Conservation (phyloP, 2,888 invertebrate genomes). For the Nephrocerus scutellatus region DNA sequence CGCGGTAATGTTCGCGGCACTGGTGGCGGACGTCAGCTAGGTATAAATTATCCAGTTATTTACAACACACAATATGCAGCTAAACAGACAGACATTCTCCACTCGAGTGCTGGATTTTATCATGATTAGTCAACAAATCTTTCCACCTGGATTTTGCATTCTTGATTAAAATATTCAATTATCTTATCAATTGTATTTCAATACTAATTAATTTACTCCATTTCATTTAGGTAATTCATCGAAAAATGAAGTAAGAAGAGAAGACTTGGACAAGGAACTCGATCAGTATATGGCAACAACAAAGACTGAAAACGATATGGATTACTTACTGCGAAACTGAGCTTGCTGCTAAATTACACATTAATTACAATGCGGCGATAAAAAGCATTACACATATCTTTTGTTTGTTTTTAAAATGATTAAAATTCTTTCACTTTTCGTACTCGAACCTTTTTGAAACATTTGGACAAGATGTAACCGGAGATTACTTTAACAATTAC, state of each 20-base stretch:
- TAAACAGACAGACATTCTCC: not conserved
- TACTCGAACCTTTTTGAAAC: too few relatives aligned
- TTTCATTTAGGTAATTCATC: constrained; percentile 25
- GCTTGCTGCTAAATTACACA: too few relatives aligned
- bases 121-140: constrained; percentile 4
- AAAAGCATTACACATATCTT: too few relatives aligned
- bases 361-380: too few relatives aligned
- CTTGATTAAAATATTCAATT: constrained; percentile 10
- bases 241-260: constrained; percentile 47
- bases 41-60: constrained; percentile 36
- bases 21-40: constrained; percentile 30
- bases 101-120: constrained; percentile 15
- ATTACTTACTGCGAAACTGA: constrained; percentile 34
- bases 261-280: constrained; percentile 61
- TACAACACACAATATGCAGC: constrained; percentile 7
- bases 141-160: not conserved
- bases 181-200: not conserved
- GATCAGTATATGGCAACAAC: constrained; percentile 67
- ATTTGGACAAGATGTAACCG: too few relatives aligned
- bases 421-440: too few relatives aligned
- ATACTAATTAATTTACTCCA: constrained; percentile 10
- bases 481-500: too few relatives aligned
- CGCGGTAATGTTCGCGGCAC: constrained; percentile 27
- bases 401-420: too few relatives aligned
- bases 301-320: constrained; percentile 43